A percentile compares a stretch with the other conserved stretches of the same genome.
phyloP scores from a whole-genome alignment of 2,113 vertebrate species.

The Mixornis gularis region DNA sequence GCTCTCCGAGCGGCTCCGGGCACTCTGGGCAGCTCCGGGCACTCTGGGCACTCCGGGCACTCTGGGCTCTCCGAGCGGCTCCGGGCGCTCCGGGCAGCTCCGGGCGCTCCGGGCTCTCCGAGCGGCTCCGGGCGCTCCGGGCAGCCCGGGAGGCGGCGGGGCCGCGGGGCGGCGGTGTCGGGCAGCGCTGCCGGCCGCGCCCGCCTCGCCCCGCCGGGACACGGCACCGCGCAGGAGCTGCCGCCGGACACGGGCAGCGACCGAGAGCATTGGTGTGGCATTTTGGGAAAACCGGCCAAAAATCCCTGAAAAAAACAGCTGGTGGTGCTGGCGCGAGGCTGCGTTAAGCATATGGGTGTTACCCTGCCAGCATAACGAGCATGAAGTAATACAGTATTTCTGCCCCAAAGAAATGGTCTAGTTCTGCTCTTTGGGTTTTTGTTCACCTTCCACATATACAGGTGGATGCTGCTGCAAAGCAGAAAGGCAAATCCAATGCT shows the following conservation, averaged over 20 bases:
- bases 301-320: neutral
- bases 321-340: neutral
- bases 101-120: no score
- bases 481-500: neutral
- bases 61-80: no score
- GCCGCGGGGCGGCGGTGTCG: constrained; percentile 17
- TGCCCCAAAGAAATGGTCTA: neutral
- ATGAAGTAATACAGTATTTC: neutral
- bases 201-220: neutral
- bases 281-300: neutral
- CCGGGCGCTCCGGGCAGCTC: no score
- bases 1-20: no score
- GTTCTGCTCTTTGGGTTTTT: neutral
- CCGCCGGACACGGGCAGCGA: neutral
- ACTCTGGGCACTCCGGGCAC: neutral
- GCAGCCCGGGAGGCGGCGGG: no score
- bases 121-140: no score
- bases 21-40: no score
- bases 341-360: neutral
- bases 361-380: neutral
- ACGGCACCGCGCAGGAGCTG: neutral
- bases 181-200: neutral
- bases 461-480: neutral
- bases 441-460: neutral
- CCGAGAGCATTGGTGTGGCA: neutral